Conservation (phyloP, 2,888 invertebrate genomes). For the Copidosoma aretas region DNA sequence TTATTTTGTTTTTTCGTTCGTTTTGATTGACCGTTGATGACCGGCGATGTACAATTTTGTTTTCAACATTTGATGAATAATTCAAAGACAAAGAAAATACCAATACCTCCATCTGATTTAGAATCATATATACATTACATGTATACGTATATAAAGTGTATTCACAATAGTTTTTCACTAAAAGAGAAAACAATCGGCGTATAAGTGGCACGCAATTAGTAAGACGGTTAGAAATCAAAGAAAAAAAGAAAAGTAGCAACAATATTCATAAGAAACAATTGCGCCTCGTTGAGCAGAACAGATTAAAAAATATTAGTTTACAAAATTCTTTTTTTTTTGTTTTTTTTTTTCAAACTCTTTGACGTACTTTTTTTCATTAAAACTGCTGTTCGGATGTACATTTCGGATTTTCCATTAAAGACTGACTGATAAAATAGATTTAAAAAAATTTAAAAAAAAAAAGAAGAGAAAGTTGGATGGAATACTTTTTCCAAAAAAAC, state of each 20-base stretch:
- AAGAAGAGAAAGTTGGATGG: conserved; percentile 29
- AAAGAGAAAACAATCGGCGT: conserved; percentile 5
- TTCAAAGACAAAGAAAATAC: conserved; percentile 9
- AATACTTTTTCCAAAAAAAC: conserved; percentile 27
- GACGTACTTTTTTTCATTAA: conserved; percentile 28
- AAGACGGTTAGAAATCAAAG: conserved; percentile 6
- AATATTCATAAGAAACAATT: conserved; percentile 12
- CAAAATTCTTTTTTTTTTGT: conserved; percentile 13
- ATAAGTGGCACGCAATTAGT: conserved; percentile 16
- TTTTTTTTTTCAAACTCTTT: conserved; percentile 9
- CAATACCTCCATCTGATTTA: conserved; percentile 8
- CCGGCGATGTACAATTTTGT: conserved; percentile 12
- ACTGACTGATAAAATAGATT: conserved; percentile 31
- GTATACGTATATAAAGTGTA: conserved; percentile 10
- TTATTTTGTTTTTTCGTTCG: conserved; percentile 22
- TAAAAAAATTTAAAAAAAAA: conserved; percentile 29
- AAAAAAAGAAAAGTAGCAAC: conserved; percentile 27
- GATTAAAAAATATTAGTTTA: conserved; percentile 14
- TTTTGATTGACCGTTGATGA: neutral
- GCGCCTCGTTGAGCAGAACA: conserved; percentile 9
- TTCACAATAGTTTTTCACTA: conserved; percentile 31
- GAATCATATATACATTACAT: neutral
- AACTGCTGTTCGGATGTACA: conserved; percentile 21
- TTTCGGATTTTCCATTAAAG: conserved; percentile 24
- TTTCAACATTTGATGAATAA: neutral